Base-by-base conservation (phyloP, 2,797 vertebrate species). In the Thaleichthys pacificus region DNA sequence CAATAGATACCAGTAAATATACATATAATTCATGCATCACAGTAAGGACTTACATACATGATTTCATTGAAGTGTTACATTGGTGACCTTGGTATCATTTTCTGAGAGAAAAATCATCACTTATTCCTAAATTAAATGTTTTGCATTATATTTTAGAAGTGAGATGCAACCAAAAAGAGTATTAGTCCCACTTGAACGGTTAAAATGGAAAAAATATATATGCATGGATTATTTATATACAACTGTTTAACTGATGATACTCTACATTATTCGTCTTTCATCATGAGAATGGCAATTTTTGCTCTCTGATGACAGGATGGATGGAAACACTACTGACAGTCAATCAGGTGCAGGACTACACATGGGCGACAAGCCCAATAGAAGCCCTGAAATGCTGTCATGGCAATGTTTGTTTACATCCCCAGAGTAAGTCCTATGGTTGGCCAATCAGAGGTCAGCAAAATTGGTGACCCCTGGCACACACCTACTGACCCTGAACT, bases 401-500 rank as follows among this genome's bases (percentile, higher is more conserved):
- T 21, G 32, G 38, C 58, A 57, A 58, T 21, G 22, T 77, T 68
- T 77, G 22, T 71, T 82, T 67, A 78, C 60, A 68, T 75, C 62
- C 26, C 49, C 58, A 61, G 47, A 63, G 60, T 30, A 35, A 66
- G 47, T 65, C 47, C 70, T 24, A 51, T 32, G 56, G 68, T 60
- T 69, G 71, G 61, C 72, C 42, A 80, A 49, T 42, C 64, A 77
- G 61, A 71, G 61, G 63, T 68, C 66, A 77, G 61, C 51, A 70
- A 32, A 22, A 42, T 68, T 54, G 24, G 60, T 75, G 47, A 80
- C 66, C 66, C 73, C 72, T 62, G 58, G 61, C 57, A 61, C 49
- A 73, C 17, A 57, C 4, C 54, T 42, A 61, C 54, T 70, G 60
- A 65, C 80, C 72, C 75, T 80, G 76, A 82, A 65, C 77, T 72